phyloP scores from a whole-genome alignment of 2,113 vertebrate genomes.

The Rattus rattus region DNA sequence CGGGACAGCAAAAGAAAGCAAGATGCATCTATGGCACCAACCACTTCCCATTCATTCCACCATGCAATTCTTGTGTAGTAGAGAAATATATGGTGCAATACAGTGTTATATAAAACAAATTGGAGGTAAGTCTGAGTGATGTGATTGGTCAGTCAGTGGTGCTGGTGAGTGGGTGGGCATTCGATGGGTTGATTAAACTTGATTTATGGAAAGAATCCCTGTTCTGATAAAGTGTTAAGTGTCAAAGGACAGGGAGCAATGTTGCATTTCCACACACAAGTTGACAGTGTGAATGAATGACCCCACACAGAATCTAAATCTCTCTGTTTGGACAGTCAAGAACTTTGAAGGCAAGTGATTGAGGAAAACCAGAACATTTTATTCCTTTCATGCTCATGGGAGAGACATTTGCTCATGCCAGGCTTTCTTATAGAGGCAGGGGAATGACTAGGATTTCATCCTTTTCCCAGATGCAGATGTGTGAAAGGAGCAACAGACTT shows the following conservation, averaged over 20 bases:
- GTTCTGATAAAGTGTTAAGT: background rate
- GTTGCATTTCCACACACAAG: background rate
- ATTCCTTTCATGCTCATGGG: background rate
- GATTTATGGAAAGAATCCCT: slow-evolving; percentile 10
- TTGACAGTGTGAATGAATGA: background rate
- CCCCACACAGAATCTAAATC: background rate
- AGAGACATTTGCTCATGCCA: background rate
- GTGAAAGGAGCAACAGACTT: background rate
- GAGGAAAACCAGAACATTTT: background rate
- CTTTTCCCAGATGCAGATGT: background rate
- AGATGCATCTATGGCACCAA: background rate
- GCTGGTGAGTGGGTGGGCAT: background rate
- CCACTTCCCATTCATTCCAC: slow-evolving; percentile 22
- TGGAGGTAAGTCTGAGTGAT: background rate
- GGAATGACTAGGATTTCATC: background rate
- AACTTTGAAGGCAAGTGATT: background rate
- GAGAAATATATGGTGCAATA: slow-evolving; percentile 7
- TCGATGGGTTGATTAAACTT: background rate
- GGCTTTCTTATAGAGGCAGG: background rate
- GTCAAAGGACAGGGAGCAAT: background rate
- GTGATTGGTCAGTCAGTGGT: background rate
- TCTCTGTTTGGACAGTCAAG: background rate
- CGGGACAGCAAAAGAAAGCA: background rate
- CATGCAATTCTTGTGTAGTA: background rate
- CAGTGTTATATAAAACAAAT: background rate